Percentiles rank a stretch among this genome's conserved stretches.
phyloP scores from a whole-genome alignment of 2,797 vertebrate species.

The Erpetoichthys calabaricus region DNA sequence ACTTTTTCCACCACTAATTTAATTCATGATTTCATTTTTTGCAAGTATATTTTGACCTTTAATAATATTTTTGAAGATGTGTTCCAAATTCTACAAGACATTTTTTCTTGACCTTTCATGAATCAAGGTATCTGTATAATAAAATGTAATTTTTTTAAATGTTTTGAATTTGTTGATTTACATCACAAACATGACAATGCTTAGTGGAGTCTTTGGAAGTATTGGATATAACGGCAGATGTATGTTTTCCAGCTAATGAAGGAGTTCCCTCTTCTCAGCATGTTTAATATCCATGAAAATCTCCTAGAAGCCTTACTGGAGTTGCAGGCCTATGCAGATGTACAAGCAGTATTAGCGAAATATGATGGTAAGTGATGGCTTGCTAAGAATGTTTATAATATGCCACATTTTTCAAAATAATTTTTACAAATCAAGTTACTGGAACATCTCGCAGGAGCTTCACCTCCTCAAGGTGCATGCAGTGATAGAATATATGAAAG shows the following conservation, averaged over 20 bases:
- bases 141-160: too few species aligned
- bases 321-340: slow-evolving; percentile 90
- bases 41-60: neutral
- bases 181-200: slow-evolving; percentile 11
- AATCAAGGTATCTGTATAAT: too few species aligned
- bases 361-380: slow-evolving; percentile 73
- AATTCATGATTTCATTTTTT: too few species aligned
- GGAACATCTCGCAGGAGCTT: neutral
- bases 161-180: too few species aligned
- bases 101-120: too few species aligned
- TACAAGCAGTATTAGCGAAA: slow-evolving; percentile 94
- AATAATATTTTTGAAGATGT: too few species aligned
- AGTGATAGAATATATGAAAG: too few species aligned
- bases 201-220: slow-evolving; percentile 27
- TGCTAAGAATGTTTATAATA: neutral
- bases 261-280: slow-evolving; percentile 95
- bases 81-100: too few species aligned
- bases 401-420: too few species aligned
- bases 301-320: slow-evolving; percentile 92
- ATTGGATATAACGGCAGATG: slow-evolving; percentile 55
- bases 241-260: slow-evolving; percentile 90
- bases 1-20: too few species aligned
- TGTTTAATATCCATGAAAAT: slow-evolving; percentile 98
- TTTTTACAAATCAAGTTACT: too few species aligned
- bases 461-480: neutral